Base-by-base conservation (phyloP, 2,888 invertebrate species). In the Folsomia candida region DNA sequence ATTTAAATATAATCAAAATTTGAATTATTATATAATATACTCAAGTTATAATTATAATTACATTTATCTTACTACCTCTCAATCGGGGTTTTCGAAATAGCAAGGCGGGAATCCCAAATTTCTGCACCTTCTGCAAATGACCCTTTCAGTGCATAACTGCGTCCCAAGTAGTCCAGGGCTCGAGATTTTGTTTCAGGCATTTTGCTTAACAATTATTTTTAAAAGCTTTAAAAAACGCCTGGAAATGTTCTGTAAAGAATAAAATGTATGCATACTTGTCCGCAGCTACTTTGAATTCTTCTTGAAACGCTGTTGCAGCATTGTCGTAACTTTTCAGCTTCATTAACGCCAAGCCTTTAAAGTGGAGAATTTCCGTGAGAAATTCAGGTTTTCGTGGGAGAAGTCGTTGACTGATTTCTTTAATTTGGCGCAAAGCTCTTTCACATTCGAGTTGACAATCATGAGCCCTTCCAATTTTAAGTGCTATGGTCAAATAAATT, bases 81-180 rank as follows among this genome's bases (percentile, higher is more conserved):
- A 51, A 84, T 71, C 0, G 82, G 77, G 27, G 83, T 81, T 77
- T 83, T 82, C 65, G 82, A 82, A 68, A 82, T 73, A 2, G 83
- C 82, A 27, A 84, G 71, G 69, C 84, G 83, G 65, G 65, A 81
- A 78, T 79, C 82, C 82, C 81, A 84, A 81, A 83, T 81, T 58
- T 82, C 81, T 51, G 84, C 82, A 18, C 84, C 84, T 70, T 83
- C 81, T 26, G 81, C 79, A 76, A 80, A 84, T 22, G 83, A 77
- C 54, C 82, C 82, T 78, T 80, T 82, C 73, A 82, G 80, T 1
- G 83, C 83, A 77, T 82, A 81, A 25, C 82, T 82, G 73, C 83
- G 78, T 24, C 83, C 84, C 14, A 83, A 68, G 69, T 83, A 83
- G 71, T 84, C 84, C 68, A 83, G 73, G 3, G 84, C 83, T 71